phyloP scores from a whole-genome alignment of 2,797 vertebrate species.

The Tragopan temminckii region DNA sequence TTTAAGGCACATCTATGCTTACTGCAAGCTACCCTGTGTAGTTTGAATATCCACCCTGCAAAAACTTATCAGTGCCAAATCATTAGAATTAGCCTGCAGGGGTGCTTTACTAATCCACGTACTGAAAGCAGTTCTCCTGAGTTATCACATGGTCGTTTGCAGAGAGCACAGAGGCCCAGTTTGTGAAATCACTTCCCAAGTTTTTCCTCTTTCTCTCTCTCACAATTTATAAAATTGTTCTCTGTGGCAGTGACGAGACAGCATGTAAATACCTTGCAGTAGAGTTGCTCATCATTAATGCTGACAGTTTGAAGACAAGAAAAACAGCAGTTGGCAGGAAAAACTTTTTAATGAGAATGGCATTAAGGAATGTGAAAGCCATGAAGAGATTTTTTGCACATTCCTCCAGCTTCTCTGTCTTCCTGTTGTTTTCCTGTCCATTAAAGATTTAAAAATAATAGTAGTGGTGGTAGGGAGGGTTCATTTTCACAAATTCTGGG shows the following conservation, averaged over 20 bases:
- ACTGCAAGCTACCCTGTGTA: neutral
- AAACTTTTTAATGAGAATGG: slow-evolving; percentile 27
- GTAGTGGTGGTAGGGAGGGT: neutral
- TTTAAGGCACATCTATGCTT: neutral
- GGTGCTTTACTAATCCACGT: fast-evolving
- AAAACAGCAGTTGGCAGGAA: slow-evolving; percentile 35
- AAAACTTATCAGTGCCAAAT: neutral
- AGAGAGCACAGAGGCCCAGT: neutral
- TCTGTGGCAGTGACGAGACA: neutral
- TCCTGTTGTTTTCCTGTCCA: neutral
- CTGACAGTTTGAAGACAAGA: neutral
- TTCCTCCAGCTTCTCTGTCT: neutral
- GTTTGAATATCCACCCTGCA: neutral
- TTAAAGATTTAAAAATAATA: neutral
- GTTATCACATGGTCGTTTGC: neutral
- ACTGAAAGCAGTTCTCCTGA: neutral
- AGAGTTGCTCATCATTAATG: neutral
- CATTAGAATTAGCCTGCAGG: neutral
- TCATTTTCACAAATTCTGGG: neutral
- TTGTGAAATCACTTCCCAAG: neutral
- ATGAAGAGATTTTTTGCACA: neutral
- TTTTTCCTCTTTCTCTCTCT: neutral
- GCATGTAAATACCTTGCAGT: neutral
- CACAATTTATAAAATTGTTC: neutral
- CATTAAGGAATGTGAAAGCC: neutral